A percentile compares a stretch with the other conserved stretches of the same genome.
Conservation (phyloP, 2,888 invertebrate species). For the Epiperipatus broadwayi region DNA sequence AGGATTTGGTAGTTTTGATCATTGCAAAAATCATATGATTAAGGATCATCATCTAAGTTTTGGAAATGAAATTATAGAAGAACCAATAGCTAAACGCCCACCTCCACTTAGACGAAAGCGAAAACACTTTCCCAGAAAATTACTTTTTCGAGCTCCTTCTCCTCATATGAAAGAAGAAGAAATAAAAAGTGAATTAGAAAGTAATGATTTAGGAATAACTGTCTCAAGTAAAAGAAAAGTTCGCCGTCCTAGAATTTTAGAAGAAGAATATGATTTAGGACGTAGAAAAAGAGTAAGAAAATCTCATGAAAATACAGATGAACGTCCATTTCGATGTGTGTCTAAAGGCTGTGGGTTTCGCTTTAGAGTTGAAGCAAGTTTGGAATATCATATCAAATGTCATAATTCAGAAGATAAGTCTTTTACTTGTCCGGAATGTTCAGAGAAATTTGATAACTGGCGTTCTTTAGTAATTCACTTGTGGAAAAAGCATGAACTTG, state of each 20-base stretch:
- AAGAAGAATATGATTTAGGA: slow-evolving; percentile 17
- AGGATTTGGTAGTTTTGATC: slow-evolving; percentile 25
- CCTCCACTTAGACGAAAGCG: too few relatives aligned
- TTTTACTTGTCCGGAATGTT: slow-evolving; percentile 23
- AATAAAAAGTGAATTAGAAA: slow-evolving; percentile 8
- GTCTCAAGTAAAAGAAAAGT: slow-evolving; percentile 11
- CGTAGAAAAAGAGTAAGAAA: slow-evolving; percentile 15
- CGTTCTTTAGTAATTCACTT: slow-evolving; percentile 44
- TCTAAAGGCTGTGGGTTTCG: slow-evolving; percentile 12
- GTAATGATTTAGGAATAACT: too few relatives aligned
- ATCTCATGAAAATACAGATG: slow-evolving; percentile 14
- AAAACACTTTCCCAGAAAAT: too few relatives aligned
- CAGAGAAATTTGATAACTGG: slow-evolving; percentile 34
- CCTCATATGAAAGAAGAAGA: slow-evolving; percentile 3
- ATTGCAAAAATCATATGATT: slow-evolving; percentile 27
- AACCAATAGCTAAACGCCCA: too few relatives aligned
- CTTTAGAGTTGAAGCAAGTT: slow-evolving; percentile 20
- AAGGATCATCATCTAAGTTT: too few relatives aligned
- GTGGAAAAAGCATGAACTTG: slow-evolving; percentile 43
- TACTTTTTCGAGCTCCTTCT: background rate
- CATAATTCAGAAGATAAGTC: slow-evolving; percentile 20
- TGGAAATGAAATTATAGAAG: too few relatives aligned
- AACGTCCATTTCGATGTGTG: too few relatives aligned
- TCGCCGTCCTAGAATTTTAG: slow-evolving; percentile 17
- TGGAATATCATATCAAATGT: slow-evolving; percentile 22